A percentile compares a stretch with the other conserved stretches of the same genome.
Conservation (phyloP, 2,888 invertebrate species). For the Hirtodrosophila histrioides region DNA sequence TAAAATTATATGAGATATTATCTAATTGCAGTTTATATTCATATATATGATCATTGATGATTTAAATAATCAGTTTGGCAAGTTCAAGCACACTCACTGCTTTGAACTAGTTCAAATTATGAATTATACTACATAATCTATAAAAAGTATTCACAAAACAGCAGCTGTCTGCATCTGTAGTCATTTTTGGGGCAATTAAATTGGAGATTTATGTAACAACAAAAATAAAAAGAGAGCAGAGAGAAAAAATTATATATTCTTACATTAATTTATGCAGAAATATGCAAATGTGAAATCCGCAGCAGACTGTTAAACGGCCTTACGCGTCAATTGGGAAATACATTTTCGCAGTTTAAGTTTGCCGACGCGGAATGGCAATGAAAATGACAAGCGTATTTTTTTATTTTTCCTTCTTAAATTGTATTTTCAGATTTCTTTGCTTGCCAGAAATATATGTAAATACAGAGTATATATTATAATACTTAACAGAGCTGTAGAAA, state of each 20-base stretch:
- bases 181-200: slow-evolving; percentile 32
- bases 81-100: neutral
- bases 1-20: no score
- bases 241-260: slow-evolving; percentile 12
- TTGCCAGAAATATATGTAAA: slow-evolving; percentile 20
- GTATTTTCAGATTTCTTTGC: slow-evolving; percentile 14
- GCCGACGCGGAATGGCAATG: slow-evolving; percentile 57
- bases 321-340: slow-evolving; percentile 66
- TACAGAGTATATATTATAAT: slow-evolving; percentile 1
- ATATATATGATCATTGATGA: no score
- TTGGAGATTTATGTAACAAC: slow-evolving; percentile 45
- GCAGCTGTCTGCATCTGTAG: slow-evolving; percentile 43
- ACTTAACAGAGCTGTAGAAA: no score
- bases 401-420: slow-evolving; percentile 31
- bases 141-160: slow-evolving; percentile 10
- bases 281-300: slow-evolving; percentile 54
- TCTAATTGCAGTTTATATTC: no score
- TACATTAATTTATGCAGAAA: slow-evolving; percentile 54
- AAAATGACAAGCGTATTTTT: slow-evolving; percentile 53
- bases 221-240: slow-evolving; percentile 12
- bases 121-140: no score
- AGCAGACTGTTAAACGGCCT: slow-evolving; percentile 73
- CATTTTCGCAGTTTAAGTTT: slow-evolving; percentile 36
- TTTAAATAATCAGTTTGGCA: no score
- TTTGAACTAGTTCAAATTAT: slow-evolving; percentile 17